Conservation (phyloP, 2,113 vertebrate species). For the Gyps fulvus region DNA sequence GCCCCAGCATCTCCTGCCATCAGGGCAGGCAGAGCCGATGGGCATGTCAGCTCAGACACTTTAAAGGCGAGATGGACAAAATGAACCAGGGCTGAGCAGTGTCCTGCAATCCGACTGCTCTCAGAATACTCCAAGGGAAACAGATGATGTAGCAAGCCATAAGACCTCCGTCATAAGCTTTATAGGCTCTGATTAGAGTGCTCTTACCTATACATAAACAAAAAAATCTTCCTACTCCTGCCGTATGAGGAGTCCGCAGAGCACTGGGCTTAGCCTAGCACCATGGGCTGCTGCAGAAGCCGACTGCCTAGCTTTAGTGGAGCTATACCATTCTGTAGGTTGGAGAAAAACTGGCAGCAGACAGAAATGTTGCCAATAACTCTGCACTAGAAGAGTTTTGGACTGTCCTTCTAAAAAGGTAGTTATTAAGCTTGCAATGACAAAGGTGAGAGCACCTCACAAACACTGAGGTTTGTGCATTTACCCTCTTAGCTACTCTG, state of each 20-base stretch:
- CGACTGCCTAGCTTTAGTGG: fast-evolving
- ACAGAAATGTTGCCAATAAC: neutral
- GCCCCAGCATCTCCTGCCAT: neutral
- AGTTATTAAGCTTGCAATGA: neutral
- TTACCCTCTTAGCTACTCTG: neutral
- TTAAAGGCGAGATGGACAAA: neutral
- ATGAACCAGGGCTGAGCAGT: neutral
- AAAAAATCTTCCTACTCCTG: neutral
- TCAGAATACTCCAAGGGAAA: neutral
- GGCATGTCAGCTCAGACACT: neutral
- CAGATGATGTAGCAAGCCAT: neutral
- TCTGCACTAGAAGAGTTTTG: neutral
- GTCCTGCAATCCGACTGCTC: neutral
- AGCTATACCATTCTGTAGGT: fast-evolving
- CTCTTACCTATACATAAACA: neutral
- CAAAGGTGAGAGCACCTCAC: neutral
- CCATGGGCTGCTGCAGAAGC: neutral
- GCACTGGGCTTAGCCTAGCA: neutral
- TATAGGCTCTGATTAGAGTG: neutral
- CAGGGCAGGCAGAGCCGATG: neutral
- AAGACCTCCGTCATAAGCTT: neutral
- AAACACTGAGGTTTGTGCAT: neutral
- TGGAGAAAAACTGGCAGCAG: neutral
- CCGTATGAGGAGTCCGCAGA: neutral
- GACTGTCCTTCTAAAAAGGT: neutral